Base-by-base conservation (phyloP, 1,140 invertebrate species). In the Brachionus manjavacas region DNA sequence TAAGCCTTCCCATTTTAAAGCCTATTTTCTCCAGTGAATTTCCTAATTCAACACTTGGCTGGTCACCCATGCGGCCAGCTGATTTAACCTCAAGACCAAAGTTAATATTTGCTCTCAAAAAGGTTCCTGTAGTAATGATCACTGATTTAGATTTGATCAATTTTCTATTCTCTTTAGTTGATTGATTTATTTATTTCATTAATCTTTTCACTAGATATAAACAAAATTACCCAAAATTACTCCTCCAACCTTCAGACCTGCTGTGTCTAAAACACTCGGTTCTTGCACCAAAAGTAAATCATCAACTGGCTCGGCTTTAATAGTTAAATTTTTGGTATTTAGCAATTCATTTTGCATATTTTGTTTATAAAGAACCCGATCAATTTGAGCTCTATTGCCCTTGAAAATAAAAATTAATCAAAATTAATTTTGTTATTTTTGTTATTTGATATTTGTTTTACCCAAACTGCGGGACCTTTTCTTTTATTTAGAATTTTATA, bases 121-220 rank as follows among this genome's bases (percentile, higher is more conserved):
- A 97, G n/a, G 96, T 97, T 14, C 96, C 96, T 0, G 95, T 96
- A 35, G 96, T 96, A 85, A 97, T 92, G 3, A 97, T 91, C 28
- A 96, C 94, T 64, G 93, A 90, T 84, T 92, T 91, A 31, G 92
- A 91, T 31, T 88, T 87, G 70, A 96, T 90, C 86, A 90, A 88
- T 23, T 87, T 85, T 14, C 89, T 88, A 86, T 87, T 86, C 25
- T 84, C 88, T 89, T 31, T 23, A 80, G 11, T 11, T 35, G 52
- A 28, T 11, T 35, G 52, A 28, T 25, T 84, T 39, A 52, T 43
- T n/a, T 23, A 35, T 68, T 49, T 20, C 4, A 35, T 35, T 35
- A 35, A 20, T 83, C 12, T 25, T 12, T 49, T 46, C 14, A 49
- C 25, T 68, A 31, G 16, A 76, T 46, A 46, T 28, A 49, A 84